Percentiles rank a stretch among this genome's conserved stretches.
Conservation (phyloP, 2,888 invertebrate genomes). For the Spilosoma lubricipeda region DNA sequence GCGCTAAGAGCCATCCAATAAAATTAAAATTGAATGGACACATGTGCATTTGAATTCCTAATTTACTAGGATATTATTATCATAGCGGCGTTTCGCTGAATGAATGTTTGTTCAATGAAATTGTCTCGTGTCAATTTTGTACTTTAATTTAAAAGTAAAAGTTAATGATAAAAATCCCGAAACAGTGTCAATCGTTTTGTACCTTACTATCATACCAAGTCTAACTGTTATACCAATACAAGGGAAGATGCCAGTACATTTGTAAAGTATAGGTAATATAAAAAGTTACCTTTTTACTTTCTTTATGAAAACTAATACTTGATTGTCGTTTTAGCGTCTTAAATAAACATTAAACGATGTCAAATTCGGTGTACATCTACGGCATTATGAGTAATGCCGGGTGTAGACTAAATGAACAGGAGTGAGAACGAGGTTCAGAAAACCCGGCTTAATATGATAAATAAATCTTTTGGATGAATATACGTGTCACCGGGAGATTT, state of each 20-base stretch:
- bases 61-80: too few relatives aligned
- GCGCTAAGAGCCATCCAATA: background rate
- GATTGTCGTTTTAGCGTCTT: background rate
- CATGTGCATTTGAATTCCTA: too few relatives aligned
- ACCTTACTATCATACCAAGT: too few relatives aligned
- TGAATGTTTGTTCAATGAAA: too few relatives aligned
- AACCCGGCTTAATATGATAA: slow-evolving; percentile 37
- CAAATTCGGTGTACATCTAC: background rate
- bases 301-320: background rate
- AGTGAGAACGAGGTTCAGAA: background rate
- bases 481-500: slow-evolving; percentile 59
- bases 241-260: too few relatives aligned
- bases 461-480: slow-evolving; percentile 54
- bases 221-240: too few relatives aligned
- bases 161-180: too few relatives aligned
- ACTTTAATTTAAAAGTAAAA: too few relatives aligned
- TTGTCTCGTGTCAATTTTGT: too few relatives aligned
- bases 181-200: too few relatives aligned
- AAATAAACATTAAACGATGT: background rate
- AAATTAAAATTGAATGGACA: too few relatives aligned
- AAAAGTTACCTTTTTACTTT: background rate
- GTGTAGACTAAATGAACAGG: background rate
- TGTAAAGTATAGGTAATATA: background rate
- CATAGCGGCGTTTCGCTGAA: too few relatives aligned
- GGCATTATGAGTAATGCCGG: background rate